Conservation (phyloP, 2,113 vertebrate genomes). For the Canis aureus region DNA sequence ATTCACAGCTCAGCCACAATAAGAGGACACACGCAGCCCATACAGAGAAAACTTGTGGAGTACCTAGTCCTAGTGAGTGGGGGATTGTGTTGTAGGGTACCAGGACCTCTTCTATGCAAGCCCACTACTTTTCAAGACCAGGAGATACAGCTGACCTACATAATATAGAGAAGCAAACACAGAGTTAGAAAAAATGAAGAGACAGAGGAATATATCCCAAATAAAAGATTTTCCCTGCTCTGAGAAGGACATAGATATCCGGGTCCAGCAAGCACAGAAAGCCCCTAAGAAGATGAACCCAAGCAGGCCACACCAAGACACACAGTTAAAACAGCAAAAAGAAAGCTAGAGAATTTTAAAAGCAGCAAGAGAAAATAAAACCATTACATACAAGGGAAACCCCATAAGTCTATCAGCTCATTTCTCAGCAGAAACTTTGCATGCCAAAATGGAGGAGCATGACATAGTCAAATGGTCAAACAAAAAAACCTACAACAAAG, state of each 20-base stretch:
- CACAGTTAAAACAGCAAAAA: neutral
- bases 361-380: neutral
- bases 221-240: neutral
- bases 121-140: neutral
- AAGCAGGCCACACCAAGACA: neutral
- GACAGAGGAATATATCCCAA: neutral
- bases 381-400: neutral
- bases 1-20: neutral
- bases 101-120: neutral
- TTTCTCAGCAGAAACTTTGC: neutral
- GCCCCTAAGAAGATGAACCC: neutral
- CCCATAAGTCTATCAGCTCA: neutral
- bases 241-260: no score
- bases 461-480: neutral
- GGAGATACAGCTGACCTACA: neutral
- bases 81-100: neutral
- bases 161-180: neutral
- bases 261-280: neutral
- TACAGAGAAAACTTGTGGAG: neutral
- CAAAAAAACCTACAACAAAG: neutral
- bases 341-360: neutral
- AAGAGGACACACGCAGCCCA: neutral
- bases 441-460: neutral
- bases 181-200: neutral
- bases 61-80: neutral